Percentiles rank a stretch among this genome's conserved stretches.
Evolutionary conservation across 1,140 invertebrate genomes (phyloP).

Genomic region (Meloidogyne exigua): DNA sequence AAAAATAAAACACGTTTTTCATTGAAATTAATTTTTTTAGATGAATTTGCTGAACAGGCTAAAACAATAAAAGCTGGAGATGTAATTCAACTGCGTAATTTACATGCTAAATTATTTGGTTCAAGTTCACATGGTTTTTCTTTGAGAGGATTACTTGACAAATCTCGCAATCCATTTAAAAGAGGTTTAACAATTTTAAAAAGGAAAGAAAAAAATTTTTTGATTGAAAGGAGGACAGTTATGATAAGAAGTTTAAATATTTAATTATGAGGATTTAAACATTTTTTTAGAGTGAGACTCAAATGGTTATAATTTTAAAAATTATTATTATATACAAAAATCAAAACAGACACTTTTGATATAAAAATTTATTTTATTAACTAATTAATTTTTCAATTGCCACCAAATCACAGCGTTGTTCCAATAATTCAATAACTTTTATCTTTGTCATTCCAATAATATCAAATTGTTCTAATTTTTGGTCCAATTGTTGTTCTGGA

Average conservation of each 20-base stretch:
- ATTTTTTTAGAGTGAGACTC: no score
- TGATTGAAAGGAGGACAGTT: not conserved
- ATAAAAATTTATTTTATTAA: not conserved
- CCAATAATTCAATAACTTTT: conserved; percentile 34
- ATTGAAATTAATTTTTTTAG: not conserved
- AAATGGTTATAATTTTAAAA: no score
- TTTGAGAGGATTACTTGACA: not conserved
- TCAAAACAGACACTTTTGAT: no score
- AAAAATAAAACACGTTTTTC: not conserved
- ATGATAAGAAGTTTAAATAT: no score
- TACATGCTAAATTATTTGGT: not conserved
- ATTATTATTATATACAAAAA: no score
- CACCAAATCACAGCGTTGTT: conserved; percentile 47
- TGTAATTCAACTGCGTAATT: not conserved
- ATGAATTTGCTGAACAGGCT: not conserved
- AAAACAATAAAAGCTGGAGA: conserved; percentile 1
- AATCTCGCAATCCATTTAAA: not conserved
- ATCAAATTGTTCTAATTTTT: conserved; percentile 42
- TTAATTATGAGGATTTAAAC: no score
- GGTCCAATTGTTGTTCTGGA: conserved; percentile 42
- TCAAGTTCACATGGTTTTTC: not conserved
- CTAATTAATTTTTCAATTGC: conserved; percentile 23
- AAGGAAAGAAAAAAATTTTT: not conserved
- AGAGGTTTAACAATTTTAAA: not conserved
- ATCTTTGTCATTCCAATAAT: conserved; percentile 33